Evolutionary conservation across 2,888 invertebrate species (phyloP).

Genomic region (Leptopilina myrica): DNA sequence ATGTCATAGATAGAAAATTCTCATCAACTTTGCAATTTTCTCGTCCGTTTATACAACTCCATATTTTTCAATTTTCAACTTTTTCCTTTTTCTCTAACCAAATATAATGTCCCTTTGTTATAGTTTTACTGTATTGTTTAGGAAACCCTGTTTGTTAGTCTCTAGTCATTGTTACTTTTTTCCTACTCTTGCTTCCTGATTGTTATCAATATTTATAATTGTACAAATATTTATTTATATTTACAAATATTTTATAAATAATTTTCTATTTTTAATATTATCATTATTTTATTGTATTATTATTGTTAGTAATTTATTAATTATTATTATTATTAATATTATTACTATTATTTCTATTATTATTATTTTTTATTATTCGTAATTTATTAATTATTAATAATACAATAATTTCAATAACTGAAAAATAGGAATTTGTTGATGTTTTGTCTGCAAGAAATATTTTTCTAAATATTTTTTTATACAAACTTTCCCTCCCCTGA

Average conservation of each 20-base stretch:
- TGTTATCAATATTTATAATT: not conserved
- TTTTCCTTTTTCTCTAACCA: not conserved
- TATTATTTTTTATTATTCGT: too few species aligned
- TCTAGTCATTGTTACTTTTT: not conserved
- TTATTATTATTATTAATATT: too few species aligned
- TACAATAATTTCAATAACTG: too few species aligned
- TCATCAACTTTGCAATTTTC: constrained; percentile 33
- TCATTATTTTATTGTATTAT: not conserved
- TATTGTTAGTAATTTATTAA: not conserved
- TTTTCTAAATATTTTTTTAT: constrained; percentile 13
- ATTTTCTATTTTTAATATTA: too few species aligned
- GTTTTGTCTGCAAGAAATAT: not conserved
- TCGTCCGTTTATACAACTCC: not conserved
- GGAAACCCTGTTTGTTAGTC: constrained; percentile 11
- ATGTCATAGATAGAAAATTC: constrained; percentile 27
- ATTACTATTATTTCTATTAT: too few species aligned
- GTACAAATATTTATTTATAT: too few species aligned
- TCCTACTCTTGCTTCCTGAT: not conserved
- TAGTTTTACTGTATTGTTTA: constrained; percentile 37
- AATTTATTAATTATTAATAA: too few species aligned
- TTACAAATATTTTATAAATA: too few species aligned
- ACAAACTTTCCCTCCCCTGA: not conserved
- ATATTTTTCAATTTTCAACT: not conserved
- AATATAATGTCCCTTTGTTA: constrained; percentile 5
- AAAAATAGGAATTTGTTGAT: not conserved